Percentiles rank a stretch among this genome's conserved stretches.
Conservation (phyloP, 2,888 invertebrate genomes). For the Beris chalybata region DNA sequence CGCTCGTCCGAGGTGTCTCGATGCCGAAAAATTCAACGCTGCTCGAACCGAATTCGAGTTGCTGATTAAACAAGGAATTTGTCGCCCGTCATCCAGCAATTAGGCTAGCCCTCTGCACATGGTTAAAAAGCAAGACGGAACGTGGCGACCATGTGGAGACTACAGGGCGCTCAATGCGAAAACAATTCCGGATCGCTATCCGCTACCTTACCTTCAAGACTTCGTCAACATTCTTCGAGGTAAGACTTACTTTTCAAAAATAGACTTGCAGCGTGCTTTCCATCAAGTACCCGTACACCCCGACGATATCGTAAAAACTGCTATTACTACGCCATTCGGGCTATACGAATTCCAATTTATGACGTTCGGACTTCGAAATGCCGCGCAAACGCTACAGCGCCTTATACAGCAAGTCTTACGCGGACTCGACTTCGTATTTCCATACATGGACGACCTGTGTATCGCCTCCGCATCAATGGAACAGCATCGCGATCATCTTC, state of each 20-base stretch:
- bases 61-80: no score
- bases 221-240: not conserved
- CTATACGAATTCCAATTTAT: no score
- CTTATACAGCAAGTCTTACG: not conserved
- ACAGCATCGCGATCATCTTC: constrained; percentile 40
- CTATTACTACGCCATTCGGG: no score
- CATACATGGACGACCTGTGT: constrained; percentile 43
- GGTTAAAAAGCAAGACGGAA: not conserved
- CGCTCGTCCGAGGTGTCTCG: not conserved
- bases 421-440: constrained; percentile 38
- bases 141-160: not conserved
- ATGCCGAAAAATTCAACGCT: not conserved
- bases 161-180: not conserved
- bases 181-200: no score
- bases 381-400: not conserved
- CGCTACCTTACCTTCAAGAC: no score
- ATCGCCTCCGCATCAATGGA: constrained; percentile 38
- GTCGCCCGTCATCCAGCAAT: no score
- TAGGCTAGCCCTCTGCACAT: not conserved
- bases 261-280: no score
- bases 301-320: no score
- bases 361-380: no score
- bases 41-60: not conserved
- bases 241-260: not conserved
- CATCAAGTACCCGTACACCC: no score